phyloP scores from a whole-genome alignment of 2,888 invertebrate genomes.

The Plusia festucae region DNA sequence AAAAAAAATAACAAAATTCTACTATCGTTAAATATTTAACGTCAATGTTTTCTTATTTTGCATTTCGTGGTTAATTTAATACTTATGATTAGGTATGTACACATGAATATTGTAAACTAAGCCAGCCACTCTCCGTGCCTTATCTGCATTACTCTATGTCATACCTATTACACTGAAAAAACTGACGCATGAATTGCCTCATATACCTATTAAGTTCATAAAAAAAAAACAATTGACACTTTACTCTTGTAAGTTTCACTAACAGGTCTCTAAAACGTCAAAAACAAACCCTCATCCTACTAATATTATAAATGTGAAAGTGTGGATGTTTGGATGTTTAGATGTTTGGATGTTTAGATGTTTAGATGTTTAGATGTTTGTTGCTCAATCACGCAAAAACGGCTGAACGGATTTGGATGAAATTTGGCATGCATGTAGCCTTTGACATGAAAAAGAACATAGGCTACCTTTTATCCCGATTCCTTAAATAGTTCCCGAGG shows the following conservation, averaged over 20 bases:
- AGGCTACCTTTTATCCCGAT: too few relatives aligned
- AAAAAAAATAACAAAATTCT: too few relatives aligned
- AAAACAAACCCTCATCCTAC: background rate
- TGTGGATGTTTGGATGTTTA: too few relatives aligned
- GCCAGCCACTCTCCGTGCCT: background rate
- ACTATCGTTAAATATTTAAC: too few relatives aligned
- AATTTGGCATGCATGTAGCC: too few relatives aligned
- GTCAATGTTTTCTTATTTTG: background rate
- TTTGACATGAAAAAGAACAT: too few relatives aligned
- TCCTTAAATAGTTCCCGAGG: too few relatives aligned
- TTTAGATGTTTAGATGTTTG: too few relatives aligned
- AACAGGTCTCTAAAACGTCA: background rate
- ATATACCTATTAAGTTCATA: background rate
- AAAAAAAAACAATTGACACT: background rate
- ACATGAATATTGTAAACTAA: background rate
- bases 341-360: too few relatives aligned
- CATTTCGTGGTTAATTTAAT: background rate
- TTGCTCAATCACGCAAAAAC: too few relatives aligned
- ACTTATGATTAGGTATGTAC: background rate
- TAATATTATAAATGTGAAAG: too few relatives aligned
- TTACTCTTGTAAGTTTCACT: background rate
- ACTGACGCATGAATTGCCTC: background rate
- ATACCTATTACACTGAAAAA: constrained; percentile 28
- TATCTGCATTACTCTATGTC: constrained; percentile 14
- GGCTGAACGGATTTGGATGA: too few relatives aligned